Base-by-base conservation (phyloP, 2,888 invertebrate genomes). In the Rhagium mordax region DNA sequence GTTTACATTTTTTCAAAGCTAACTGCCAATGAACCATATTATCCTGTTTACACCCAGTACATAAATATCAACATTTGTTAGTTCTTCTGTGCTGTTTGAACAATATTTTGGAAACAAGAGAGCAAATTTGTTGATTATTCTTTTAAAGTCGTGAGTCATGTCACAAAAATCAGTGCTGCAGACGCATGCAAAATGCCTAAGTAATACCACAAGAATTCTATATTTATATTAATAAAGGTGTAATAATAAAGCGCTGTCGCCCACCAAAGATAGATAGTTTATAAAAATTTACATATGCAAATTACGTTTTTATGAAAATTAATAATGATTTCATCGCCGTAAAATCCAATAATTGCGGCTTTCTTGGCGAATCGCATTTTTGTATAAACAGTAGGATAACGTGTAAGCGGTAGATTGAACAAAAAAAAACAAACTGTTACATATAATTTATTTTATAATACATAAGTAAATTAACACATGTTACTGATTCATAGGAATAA, bases 381-480 rank as follows among this genome's bases (percentile, higher is more conserved):
- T 53, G 7, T 24, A 15, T 15, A 27, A n/a, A 13, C 13, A 41
- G 24, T 3, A 3, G 13, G 21, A 55, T 21, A 24, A 55, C 13
- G 24, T 51, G 21, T 24, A 53, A 24, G 20, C 3, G 20, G 18
- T 10, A 55, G 27, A 15, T 27, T 27, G 27, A 27, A 15, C 7
- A 27, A 55, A 55, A 55, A 55, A 1, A 55, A 3, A 21, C n/a
- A 27, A 55, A 55, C 27, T 15, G 27, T 27, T 55, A 3, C 15
- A 55, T 27, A 20, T 10, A 27, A 55, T 55, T 55, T 27, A 55
- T 55, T n/a, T 55, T 55, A 55, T 24, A 15, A 21, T 55, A 13
- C 15, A 24, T 55, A 55, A 55, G 21, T 55, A 27, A 55, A 15
- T 55, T 15, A 55, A n/a, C 55, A n/a, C 55, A 55, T 21, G 55